These are phyloP conservation scores for Ceuthmochares aereus DNA, from an alignment of 2,113 vertebrate genomes.

Conservation along the genomic window DNA sequence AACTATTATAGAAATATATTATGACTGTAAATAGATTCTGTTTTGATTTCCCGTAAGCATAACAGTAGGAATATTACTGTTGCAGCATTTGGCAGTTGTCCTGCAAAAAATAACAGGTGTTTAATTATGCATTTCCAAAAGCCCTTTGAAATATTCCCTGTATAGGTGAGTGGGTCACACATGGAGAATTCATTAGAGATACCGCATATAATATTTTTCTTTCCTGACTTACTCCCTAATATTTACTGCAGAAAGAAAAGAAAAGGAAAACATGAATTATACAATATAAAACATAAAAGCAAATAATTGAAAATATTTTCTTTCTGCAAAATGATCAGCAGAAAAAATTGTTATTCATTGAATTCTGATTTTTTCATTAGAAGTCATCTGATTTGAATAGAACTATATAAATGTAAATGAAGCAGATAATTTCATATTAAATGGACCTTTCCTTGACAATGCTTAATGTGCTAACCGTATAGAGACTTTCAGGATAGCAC, in stretches of 20 bases:
- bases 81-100: background rate
- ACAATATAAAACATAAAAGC: background rate
- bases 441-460: background rate
- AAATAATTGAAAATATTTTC: constrained; percentile 5
- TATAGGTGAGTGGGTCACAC: background rate
- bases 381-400: background rate
- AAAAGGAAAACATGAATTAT: background rate
- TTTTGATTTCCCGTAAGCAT: background rate
- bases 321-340: background rate
- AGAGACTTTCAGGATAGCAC: background rate
- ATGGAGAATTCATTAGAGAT: background rate
- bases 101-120: background rate
- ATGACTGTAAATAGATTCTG: background rate
- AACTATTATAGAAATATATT: background rate
- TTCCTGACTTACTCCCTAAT: background rate
- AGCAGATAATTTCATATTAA: background rate
- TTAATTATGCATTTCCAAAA: constrained; percentile 3
- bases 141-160: background rate
- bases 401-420: constrained; percentile 34
- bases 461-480: background rate
- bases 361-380: constrained; percentile 20
- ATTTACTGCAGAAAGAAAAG: background rate
- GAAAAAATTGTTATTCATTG: background rate
- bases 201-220: background rate
- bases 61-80: background rate